phyloP scores from a whole-genome alignment of 30 jellyfish, hydroid and myxozoan species.

The Pseudorhiza aurosa region DNA sequence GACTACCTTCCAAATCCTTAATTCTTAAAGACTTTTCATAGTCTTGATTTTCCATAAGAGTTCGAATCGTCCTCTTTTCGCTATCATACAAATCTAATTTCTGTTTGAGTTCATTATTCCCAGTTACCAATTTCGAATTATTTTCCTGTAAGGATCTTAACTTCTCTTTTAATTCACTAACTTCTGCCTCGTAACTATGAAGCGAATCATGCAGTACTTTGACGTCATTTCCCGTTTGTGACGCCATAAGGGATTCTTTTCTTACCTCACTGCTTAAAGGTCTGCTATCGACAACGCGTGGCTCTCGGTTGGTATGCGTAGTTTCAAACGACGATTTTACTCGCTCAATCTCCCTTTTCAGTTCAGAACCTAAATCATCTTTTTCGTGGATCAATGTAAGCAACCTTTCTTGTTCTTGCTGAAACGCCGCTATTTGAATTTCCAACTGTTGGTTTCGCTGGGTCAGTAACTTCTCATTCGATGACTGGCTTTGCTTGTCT shows the following conservation, averaged over 20 bases:
- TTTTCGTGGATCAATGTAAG: constrained; percentile 69
- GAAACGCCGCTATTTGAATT: constrained; percentile 74
- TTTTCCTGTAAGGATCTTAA: not conserved
- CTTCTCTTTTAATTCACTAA: constrained; percentile 17
- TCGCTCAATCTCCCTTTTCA: constrained; percentile 13
- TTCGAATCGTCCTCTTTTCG: constrained; percentile 43
- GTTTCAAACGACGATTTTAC: not conserved
- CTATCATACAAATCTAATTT: constrained; percentile 34
- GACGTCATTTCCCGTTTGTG: not conserved
- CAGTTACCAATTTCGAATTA: constrained; percentile 21
- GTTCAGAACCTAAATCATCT: constrained; percentile 12
- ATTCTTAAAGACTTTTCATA: constrained; percentile 21
- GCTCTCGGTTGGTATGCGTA: not conserved
- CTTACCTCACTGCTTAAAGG: not conserved
- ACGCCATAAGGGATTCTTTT: not conserved
- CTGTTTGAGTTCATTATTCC: constrained; percentile 48
- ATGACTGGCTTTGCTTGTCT: constrained; percentile 48
- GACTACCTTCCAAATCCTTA: constrained; percentile 32
- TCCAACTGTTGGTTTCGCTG: constrained; percentile 45
- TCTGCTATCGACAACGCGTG: not conserved
- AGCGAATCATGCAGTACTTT: not conserved
- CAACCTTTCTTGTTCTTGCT: constrained; percentile 76
- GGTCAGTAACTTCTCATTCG: constrained; percentile 8
- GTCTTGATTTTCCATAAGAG: constrained; percentile 39
- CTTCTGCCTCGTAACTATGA: not conserved